phyloP scores from a whole-genome alignment of 2,113 vertebrate genomes.

The Argyrosomus japonicus region DNA sequence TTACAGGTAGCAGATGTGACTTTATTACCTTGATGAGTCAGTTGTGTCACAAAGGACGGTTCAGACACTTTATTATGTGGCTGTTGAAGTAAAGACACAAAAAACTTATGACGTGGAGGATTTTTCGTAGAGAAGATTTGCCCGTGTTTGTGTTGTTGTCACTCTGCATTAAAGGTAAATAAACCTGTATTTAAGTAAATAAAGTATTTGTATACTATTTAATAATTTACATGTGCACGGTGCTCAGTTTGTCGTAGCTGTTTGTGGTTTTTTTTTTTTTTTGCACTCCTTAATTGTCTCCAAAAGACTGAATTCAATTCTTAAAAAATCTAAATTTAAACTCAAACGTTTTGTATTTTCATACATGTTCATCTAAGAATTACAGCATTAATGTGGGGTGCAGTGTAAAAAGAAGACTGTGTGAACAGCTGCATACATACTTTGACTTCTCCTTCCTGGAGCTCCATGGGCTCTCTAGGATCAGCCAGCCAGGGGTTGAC shows the following conservation, averaged over 20 bases:
- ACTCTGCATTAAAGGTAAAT: background rate
- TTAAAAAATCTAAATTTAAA: background rate
- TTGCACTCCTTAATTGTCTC: background rate
- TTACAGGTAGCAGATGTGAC: background rate
- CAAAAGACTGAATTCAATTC: background rate
- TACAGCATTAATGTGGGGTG: background rate
- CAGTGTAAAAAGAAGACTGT: background rate
- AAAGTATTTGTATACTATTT: background rate
- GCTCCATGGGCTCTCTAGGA: constrained; percentile 72
- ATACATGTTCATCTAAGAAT: background rate
- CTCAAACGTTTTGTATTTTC: background rate
- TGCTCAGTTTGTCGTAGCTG: background rate
- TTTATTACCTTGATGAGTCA: background rate
- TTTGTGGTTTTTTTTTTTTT: background rate
- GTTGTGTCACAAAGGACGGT: background rate
- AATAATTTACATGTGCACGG: background rate
- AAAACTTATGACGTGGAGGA: background rate
- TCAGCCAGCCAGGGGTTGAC: constrained; percentile 86
- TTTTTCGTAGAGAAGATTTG: background rate
- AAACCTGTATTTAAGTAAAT: background rate
- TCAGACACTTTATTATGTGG: background rate
- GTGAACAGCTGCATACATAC: constrained; percentile 58
- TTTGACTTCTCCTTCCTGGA: constrained; percentile 84
- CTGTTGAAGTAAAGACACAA: background rate
- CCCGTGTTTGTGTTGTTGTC: no score